A percentile compares a stretch with the other conserved stretches of the same genome.
phyloP scores from a whole-genome alignment of 2,888 invertebrate genomes.

The Andrena flavipes region DNA sequence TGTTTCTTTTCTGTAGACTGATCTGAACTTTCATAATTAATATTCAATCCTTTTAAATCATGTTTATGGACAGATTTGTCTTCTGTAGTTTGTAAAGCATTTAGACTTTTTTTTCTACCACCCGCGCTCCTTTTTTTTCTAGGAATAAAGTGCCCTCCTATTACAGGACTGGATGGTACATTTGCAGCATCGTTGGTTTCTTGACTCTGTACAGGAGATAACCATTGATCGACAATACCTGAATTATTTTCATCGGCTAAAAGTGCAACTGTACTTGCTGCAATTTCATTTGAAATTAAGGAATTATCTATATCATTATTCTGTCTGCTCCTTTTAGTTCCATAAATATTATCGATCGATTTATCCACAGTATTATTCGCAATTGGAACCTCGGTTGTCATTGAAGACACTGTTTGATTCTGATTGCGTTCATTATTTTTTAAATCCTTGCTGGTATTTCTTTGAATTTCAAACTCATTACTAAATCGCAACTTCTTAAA shows the following conservation, averaged over 20 bases:
- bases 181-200: slow-evolving; percentile 52
- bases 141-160: slow-evolving; percentile 72
- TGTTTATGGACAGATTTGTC: neutral
- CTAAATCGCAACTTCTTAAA: slow-evolving; percentile 74
- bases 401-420: neutral
- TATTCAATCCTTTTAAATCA: neutral
- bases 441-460: slow-evolving; percentile 68
- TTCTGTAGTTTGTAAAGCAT: neutral
- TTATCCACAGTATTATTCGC: neutral
- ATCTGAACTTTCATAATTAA: neutral
- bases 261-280: slow-evolving; percentile 80
- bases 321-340: neutral
- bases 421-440: neutral
- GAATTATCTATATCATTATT: slow-evolving; percentile 1
- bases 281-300: slow-evolving; percentile 77
- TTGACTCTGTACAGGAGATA: slow-evolving; percentile 55
- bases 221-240: slow-evolving; percentile 25
- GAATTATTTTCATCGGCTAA: slow-evolving; percentile 79
- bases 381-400: neutral
- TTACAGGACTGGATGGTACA: slow-evolving; percentile 54
- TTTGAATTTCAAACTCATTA: slow-evolving; percentile 71
- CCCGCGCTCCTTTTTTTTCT: slow-evolving; percentile 44
- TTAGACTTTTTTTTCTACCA: slow-evolving; percentile 69
- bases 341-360: neutral
- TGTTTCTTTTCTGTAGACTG: neutral